Evolutionary conservation across 2,113 vertebrate genomes (phyloP), one percentile per base, ranked within the genome.

Genomic region (Plotosus lineatus): DNA sequence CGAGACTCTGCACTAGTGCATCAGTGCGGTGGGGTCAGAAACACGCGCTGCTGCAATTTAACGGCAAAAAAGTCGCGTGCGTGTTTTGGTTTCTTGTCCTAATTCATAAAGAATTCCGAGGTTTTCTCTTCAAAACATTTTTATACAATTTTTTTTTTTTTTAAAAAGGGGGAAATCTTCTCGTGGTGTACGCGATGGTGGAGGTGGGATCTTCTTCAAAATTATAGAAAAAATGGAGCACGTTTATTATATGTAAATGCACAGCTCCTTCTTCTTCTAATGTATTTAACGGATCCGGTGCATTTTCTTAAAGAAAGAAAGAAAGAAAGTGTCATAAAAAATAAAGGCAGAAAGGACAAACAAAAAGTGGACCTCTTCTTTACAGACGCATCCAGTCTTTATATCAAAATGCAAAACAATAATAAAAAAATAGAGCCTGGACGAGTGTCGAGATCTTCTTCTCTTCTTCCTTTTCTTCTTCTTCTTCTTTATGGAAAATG

Each of bases 351-450:
- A 44, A 44, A 68, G 38, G 15, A 38, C 15, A 36, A 44, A 68
- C 21, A 68, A 14, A 68, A 23, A 71, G 3, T 11, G 36, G 14
- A 14, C 10, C 7, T 26, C 12, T 69, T 69, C 66, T 28, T 26
- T 46, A 46, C 69, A 73, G 3, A 36, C 3, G 46, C 46, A 33
- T 73, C 69, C 69, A 36, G 46, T 51, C 28, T 50, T 73, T 73
- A 33, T 3, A 50, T 8, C 10, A 8, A 85, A 88, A 87, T 86
- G 75, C 85, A 88, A n/a, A 79, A 76, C 88, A 87, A 86, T 83
- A 86, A 83, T 83, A 90, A 91, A 88, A 87, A 85, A 33, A 55
- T 4, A 6, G 58, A 17, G 14, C 56, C 4, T 15, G 75, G 28
- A 46, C 55, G 6, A 36, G 42, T 61, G 8, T 15, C 40, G 75